Evolutionary conservation across 2,888 invertebrate genomes (phyloP).

Genomic region (Chrysodeixis includens): DNA sequence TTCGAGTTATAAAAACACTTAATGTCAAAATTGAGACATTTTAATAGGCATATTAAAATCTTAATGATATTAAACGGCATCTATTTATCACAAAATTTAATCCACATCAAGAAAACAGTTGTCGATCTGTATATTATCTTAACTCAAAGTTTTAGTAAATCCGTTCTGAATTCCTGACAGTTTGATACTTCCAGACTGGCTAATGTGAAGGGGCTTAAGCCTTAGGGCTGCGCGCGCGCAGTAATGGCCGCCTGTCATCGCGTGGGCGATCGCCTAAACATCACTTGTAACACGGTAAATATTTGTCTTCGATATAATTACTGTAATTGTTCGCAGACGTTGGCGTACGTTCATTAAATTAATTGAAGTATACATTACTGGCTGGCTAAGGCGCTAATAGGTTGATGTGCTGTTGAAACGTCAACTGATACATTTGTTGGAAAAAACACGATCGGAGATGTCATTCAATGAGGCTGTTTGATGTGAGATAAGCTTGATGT

Average conservation of each 20-base stretch:
- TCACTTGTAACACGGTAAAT: slow-evolving; percentile 82
- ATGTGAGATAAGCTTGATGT: not conserved
- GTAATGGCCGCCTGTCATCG: slow-evolving; percentile 81
- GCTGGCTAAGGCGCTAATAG: slow-evolving; percentile 48
- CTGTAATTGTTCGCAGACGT: slow-evolving; percentile 69
- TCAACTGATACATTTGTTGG: slow-evolving; percentile 8
- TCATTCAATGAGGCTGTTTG: slow-evolving; percentile 8
- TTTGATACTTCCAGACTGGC: slow-evolving; percentile 45
- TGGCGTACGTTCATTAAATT: slow-evolving; percentile 49
- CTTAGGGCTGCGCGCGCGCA: slow-evolving; percentile 69
- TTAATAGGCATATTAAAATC: not conserved
- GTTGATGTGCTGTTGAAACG: slow-evolving; percentile 10
- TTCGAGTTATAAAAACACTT: not conserved
- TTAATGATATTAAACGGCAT: not conserved
- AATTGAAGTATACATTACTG: slow-evolving; percentile 51
- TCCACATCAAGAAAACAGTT: not conserved
- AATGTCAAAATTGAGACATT: not conserved
- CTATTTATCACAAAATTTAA: not conserved
- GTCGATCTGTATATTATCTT: not conserved
- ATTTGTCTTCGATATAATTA: slow-evolving; percentile 86
- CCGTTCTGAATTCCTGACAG: slow-evolving; percentile 34
- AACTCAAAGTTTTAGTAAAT: slow-evolving; percentile 16
- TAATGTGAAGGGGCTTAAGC: slow-evolving; percentile 69
- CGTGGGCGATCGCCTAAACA: slow-evolving; percentile 83
- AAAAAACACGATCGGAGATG: slow-evolving; percentile 10